Base-by-base conservation (phyloP, 2,888 invertebrate species). In the Drosophila aldrichi region DNA sequence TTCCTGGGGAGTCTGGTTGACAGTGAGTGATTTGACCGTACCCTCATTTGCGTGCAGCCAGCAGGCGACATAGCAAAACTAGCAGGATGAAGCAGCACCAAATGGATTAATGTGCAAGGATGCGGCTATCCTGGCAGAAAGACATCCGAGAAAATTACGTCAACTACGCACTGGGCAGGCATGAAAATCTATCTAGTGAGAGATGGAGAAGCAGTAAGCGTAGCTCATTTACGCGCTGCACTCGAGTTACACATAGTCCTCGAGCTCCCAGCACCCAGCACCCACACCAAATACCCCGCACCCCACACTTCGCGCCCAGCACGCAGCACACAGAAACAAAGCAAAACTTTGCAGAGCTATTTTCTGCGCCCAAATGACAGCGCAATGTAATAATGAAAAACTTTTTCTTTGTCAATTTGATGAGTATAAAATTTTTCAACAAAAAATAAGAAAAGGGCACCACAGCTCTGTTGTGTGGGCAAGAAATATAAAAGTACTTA, bases 391-490 rank as follows among this genome's bases (percentile, higher is more conserved):
- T 91, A 91, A 91, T 86, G 89, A 89, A 91, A 91, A 91, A 91
- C 84, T 91, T 91, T 91, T 89, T 90, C 90, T 89, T 90, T 91
- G 91, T 91, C 91, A 91, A 89, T 87, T 89, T 91, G 90, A 91
- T 89, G 88, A 90, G 90, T 82, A 91, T 80, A 86, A 90, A 84
- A 88, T 89, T 83, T 82, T 86, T 80, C 70, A 76, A n/a, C 44
- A 67, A 69, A 68, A 77, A 68, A 60, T 55, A 40, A 32, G 32
- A 41, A 49, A 59, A 49, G 36, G 29, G 34, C 34, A 61, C 63
- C 48, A 57, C 49, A 61, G 57, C 64, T 54, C 29, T 38, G 44
- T 49, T 55, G 8, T 49, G 43, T 49, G 41, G 75, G 62, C 65
- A 79, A 71, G 67, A 80, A 80, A 83, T 70, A 75, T 72, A 67